Evolutionary conservation across 2,888 invertebrate genomes (phyloP), one percentile per base, ranked within the genome.

Genomic region (Candidula unifasciata): DNA sequence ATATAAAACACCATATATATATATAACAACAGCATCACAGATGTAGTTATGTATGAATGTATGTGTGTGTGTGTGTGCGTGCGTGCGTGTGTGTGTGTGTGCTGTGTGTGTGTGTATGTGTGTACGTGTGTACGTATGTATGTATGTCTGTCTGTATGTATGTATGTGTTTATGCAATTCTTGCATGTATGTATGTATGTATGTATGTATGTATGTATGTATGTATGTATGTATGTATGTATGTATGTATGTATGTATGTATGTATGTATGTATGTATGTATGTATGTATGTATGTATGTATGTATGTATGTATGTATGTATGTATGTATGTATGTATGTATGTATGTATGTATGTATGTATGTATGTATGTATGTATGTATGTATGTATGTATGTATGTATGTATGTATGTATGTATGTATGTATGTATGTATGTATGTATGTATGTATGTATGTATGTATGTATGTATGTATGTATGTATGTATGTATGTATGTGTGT

Each of bases 121-220:
- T 60, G 21, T 60, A 3, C 5, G 60, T n/a, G 5, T 60, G 60
- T 60, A 3, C 13, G 44, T 44, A 1, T 44, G 44, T 44, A 1
- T 44, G 44, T 44, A 1, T 44, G 44, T 44, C 0, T 44, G 44
- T 0, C 6, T 44, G 44, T 1, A 44, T 44, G 44, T 10, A 6
- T 44, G 44, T 44, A 44, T 6, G 44, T 6, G 68, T n/a, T 6
- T 68, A 16, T 68, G 16, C 3, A 5, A 13, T 27, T 10, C 16
- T 27, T 68, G 68, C 27, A 68, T 68, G 30, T 68, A 30, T 68
- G 68, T 30, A 68, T 68, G 68, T 30, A 68, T 68, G 66, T 79
- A 66, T 66, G 37, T 79, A 79, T 79, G 66, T 37, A 79, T 79
- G 37, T 66, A 79, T 79, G 66, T 37, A 79, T 60, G 37, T 66